phyloP scores from a whole-genome alignment of 2,797 vertebrate species.

The Hydrophis major region DNA sequence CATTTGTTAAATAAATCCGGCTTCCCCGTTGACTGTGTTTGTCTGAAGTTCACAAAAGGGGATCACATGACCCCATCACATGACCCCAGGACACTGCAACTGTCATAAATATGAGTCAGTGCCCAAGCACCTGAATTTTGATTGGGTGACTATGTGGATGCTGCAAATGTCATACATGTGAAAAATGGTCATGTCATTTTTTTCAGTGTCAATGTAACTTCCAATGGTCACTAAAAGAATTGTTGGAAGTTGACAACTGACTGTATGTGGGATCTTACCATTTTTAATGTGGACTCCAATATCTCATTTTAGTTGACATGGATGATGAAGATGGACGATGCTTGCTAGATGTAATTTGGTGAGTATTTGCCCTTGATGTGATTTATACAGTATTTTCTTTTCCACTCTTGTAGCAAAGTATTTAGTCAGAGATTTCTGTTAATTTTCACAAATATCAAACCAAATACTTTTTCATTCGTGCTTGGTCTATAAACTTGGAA shows the following conservation, averaged over 20 bases:
- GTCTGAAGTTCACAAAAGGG: background rate
- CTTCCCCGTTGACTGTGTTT: background rate
- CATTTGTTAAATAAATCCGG: background rate
- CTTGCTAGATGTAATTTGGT: conserved; percentile 99
- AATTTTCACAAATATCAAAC: background rate
- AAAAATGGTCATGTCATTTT: background rate
- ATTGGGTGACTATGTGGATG: background rate
- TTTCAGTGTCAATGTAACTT: background rate
- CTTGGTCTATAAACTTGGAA: background rate
- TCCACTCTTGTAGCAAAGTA: background rate
- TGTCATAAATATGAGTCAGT: background rate
- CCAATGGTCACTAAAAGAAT: background rate
- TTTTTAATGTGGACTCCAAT: background rate
- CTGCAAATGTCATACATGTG: background rate
- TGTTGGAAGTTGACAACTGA: background rate
- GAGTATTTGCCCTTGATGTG: conserved; percentile 64
- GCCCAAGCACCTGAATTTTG: background rate
- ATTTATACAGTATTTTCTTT: background rate
- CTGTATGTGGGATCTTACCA: background rate
- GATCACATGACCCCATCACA: background rate
- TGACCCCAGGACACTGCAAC: background rate
- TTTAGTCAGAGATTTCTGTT: background rate
- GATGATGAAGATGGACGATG: conserved; percentile 99
- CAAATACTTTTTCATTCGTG: background rate
- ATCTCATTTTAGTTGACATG: conserved; percentile 88